A percentile compares a stretch with the other conserved stretches of the same genome.
Evolutionary conservation across 2,797 vertebrate genomes (phyloP).

Genomic region (Bovichtus variegatus): DNA sequence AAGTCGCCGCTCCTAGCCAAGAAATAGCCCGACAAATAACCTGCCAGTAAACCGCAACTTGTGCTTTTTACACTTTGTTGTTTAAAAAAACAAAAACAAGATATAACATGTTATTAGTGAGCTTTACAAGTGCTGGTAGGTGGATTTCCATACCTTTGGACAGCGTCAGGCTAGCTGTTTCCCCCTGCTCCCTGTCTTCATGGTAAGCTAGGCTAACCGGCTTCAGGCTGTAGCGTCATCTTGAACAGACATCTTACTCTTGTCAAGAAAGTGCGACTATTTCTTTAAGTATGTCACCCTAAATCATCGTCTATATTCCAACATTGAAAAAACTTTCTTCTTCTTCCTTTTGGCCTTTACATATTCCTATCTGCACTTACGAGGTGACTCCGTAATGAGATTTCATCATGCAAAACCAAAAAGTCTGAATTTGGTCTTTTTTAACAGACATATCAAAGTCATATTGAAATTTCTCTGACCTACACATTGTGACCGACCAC

Average conservation of each 20-base stretch:
- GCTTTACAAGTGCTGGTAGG: not conserved
- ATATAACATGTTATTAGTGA: not conserved
- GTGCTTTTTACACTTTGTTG: not conserved
- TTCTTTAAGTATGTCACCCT: not conserved
- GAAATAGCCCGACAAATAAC: not conserved
- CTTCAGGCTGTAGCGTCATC: not conserved
- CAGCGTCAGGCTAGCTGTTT: not conserved
- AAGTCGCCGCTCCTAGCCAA: slow-evolving; percentile 6
- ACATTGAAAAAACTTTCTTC: not conserved
- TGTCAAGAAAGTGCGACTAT: not conserved
- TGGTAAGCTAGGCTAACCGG: not conserved
- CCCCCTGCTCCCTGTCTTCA: not conserved
- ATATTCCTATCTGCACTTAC: slow-evolving; percentile 21
- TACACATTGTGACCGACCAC: slow-evolving; percentile 60
- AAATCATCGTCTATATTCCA: not conserved
- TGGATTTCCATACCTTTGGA: not conserved
- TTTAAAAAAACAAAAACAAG: not conserved
- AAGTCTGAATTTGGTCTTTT: slow-evolving; percentile 48
- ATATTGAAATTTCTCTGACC: slow-evolving; percentile 61
- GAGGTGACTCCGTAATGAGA: slow-evolving; percentile 52
- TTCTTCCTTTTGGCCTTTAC: not conserved
- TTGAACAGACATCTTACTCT: not conserved
- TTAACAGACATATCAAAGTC: slow-evolving; percentile 61
- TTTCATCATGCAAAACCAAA: slow-evolving; percentile 54
- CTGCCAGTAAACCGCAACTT: not conserved